Conservation (phyloP, 2,888 invertebrate species). For the Panzeria rudis region DNA sequence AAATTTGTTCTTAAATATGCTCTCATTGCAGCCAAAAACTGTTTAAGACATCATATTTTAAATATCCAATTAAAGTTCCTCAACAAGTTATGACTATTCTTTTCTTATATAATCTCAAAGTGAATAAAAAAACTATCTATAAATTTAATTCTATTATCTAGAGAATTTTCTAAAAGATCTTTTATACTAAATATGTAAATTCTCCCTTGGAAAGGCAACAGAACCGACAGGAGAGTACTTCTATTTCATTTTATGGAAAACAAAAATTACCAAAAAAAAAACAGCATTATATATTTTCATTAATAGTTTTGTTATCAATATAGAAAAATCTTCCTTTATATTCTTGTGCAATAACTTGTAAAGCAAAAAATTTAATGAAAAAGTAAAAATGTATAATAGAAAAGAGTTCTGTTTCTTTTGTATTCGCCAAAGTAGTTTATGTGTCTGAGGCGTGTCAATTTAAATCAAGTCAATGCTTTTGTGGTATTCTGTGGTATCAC, state of each 20-base stretch:
- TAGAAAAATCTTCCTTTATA: slow-evolving; percentile 62
- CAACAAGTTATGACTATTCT: slow-evolving; percentile 16
- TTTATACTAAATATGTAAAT: slow-evolving; percentile 40
- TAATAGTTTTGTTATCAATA: slow-evolving; percentile 67
- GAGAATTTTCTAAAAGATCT: slow-evolving; percentile 44
- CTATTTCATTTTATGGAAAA: slow-evolving; percentile 11
- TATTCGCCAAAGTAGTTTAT: slow-evolving; percentile 71
- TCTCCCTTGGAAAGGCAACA: slow-evolving; percentile 12
- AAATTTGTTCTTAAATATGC: not conserved
- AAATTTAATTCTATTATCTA: slow-evolving; percentile 59
- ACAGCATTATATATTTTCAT: slow-evolving; percentile 42
- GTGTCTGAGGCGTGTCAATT: slow-evolving; percentile 74
- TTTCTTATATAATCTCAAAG: not conserved
- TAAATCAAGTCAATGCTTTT: slow-evolving; percentile 72
- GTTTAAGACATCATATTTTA: not conserved
- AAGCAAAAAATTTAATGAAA: slow-evolving; percentile 17
- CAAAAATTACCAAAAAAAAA: slow-evolving; percentile 39
- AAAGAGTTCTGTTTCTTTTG: slow-evolving; percentile 56
- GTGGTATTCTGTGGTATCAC: slow-evolving; percentile 58
- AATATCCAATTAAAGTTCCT: slow-evolving; percentile 50
- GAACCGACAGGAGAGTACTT: slow-evolving; percentile 3
- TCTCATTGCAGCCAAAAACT: not conserved
- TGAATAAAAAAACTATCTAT: slow-evolving; percentile 44
- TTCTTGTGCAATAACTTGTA: slow-evolving; percentile 48
- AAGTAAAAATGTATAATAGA: slow-evolving; percentile 1